Evolutionary conservation across 2,888 invertebrate genomes (phyloP), one percentile per base, ranked within the genome.

Genomic region (Polymixis lichenea): DNA sequence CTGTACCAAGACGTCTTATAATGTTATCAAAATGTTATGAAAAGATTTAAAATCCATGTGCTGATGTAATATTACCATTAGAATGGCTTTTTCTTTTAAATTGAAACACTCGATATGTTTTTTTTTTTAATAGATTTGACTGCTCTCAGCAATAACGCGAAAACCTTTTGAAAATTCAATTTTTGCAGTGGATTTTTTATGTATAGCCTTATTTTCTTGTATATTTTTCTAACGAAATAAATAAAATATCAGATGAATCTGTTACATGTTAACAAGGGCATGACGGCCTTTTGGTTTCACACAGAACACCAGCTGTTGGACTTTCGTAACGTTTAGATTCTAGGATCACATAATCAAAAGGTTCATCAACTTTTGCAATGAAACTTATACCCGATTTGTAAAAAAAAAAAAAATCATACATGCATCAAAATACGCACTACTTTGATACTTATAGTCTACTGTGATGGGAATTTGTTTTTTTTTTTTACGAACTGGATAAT

Each of bases 231-330:
- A 38, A 58, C 15, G 28, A 55, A 78, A 56, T 51, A 25, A 49
- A 66, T 28, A 49, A 17, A 53, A 19, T 19, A 32, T 49, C 8
- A 61, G 55, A 53, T 51, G 8, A 75, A 61, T 61, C 19, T 75
- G 19, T 55, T 74, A 43, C 65, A n/a, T 38, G 13, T 0, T 67
- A 58, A 80, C 53, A 53, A 69, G 22, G 64, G 68, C 28, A n/a
- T 67, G 56, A 71, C 62, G 68, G 53, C 15, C 43, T 55, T 75
- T 68, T 68, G 81, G 71, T 76, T 68, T 22, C 25, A 60, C 55
- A 51, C 28, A 51, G 17, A 55, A 38, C 38, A 49, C 5, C 75
- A 32, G 69, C 64, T 43, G 64, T 53, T 68, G 3, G 32, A 67
- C 32, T 43, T 61, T 66, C 32, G 17, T 38, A 51, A 32, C 51